Base-by-base conservation (phyloP, 2,797 vertebrate genomes). In the Australoheros facetus region DNA sequence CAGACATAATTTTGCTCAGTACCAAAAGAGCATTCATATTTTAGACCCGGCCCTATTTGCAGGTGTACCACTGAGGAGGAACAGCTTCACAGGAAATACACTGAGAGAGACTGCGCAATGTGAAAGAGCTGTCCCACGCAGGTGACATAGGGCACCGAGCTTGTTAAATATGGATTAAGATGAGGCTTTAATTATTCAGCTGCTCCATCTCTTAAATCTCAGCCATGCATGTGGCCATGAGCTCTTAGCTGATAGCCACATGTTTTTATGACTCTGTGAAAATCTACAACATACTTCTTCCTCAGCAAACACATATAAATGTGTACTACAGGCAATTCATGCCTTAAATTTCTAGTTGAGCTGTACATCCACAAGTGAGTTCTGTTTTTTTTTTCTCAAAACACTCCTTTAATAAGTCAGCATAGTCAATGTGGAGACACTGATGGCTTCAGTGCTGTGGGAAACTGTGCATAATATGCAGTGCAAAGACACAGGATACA, bases 151-250 rank as follows among this genome's bases (percentile, higher is more conserved):
- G 81, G n/a, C 72, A 74, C 59, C 56, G 55, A 19, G 72, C 73
- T 85, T 62, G 58, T 95, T 88, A 94, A 94, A 93, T 91, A 94
- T 94, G 70, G 62, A 95, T 92, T 85, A 88, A 83, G 84, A 84
- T 11, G 78, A 75, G 58, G 9, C 62, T 74, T 93, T 42, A 86
- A 94, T 89, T 87, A 92, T 94, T 93, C 69, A 94, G 56, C 54
- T 12, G 3, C 37, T 59, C 72, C 56, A 73, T 77, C 78, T 59
- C 17, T 83, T 74, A 54, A 71, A 55, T 66, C 13, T 3, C 54
- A 78, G 76, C 37, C 2, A 16, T 78, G 9, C 66, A 58, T 62
- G 39, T 73, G 14, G 39, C 10, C 32, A 81, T 28, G 17, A 23
- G 42, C 77, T 73, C n/a, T 71, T 79, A 19, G 37, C n/a, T 54